Evolutionary conservation across 1,140 invertebrate genomes (phyloP).

Genomic region (Zaprionus kolodkinae): DNA sequence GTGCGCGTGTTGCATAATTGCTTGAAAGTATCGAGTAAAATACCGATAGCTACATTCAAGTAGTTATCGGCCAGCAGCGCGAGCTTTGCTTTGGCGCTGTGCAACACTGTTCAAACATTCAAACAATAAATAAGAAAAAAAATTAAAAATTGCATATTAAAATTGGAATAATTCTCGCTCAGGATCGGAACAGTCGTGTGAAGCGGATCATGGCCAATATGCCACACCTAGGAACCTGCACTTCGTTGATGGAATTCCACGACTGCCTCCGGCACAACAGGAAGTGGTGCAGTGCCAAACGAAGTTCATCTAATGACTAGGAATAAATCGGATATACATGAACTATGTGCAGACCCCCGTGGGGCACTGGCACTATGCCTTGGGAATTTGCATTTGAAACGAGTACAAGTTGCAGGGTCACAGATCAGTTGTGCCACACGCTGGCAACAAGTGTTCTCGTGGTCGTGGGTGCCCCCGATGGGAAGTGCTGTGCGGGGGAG

Average conservation of each 20-base stretch:
- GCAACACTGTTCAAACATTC: not conserved
- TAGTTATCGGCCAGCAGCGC: not conserved
- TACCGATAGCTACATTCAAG: not conserved
- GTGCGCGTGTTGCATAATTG: not conserved
- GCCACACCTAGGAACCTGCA: conserved; percentile 9
- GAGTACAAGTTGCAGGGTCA: conserved; percentile 46
- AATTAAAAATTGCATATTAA: not conserved
- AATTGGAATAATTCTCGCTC: not conserved
- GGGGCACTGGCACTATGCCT: conserved; percentile 16
- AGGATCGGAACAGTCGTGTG: conserved; percentile 20
- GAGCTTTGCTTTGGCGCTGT: not conserved
- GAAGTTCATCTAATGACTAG: not conserved
- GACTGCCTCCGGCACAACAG: conserved; percentile 21
- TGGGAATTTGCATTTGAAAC: conserved; percentile 69
- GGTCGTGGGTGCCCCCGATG: conserved; percentile 18
- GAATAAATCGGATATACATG: conserved; percentile 5
- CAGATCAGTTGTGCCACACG: conserved; percentile 62
- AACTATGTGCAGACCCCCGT: not conserved
- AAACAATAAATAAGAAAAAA: not conserved
- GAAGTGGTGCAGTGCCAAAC: not conserved
- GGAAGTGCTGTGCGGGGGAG: too few species aligned
- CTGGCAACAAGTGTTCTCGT: conserved; percentile 66
- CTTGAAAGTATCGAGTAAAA: not conserved
- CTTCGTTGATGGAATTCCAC: conserved; percentile 12
- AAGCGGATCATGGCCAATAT: conserved; percentile 11